Percentiles rank a stretch among this genome's conserved stretches.
Evolutionary conservation across 2,797 vertebrate genomes (phyloP).

Genomic region (Leucoraja ocellata): DNA sequence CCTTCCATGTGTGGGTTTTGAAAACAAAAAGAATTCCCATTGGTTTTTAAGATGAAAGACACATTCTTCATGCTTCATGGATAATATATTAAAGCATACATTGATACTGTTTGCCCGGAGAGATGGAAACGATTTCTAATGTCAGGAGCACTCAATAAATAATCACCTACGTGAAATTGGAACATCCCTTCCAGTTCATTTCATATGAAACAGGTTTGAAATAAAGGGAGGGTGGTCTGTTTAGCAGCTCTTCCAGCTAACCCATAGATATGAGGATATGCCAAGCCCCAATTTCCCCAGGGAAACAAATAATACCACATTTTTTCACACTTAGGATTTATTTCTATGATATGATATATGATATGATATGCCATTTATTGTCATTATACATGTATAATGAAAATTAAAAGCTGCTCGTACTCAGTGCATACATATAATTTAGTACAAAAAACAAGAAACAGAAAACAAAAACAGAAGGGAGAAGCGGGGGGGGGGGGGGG

Average conservation of each 20-base stretch:
- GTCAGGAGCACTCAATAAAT: background rate
- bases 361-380: too few relatives aligned
- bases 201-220: background rate
- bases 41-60: background rate
- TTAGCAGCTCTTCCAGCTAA: background rate
- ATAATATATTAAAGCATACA: background rate
- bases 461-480: too few relatives aligned
- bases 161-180: background rate
- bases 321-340: background rate
- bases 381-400: too few relatives aligned
- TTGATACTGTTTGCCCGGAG: background rate
- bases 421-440: too few relatives aligned
- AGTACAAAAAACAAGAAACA: too few relatives aligned
- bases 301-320: background rate
- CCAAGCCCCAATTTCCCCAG: background rate
- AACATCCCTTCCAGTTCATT: background rate
- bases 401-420: too few relatives aligned
- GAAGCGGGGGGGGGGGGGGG: too few relatives aligned
- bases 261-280: background rate
- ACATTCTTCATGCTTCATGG: background rate
- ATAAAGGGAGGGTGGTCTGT: background rate
- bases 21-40: background rate
- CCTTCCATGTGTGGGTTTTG: background rate
- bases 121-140: background rate
- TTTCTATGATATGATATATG: too few relatives aligned